Conservation (phyloP, 1,140 invertebrate species). For the Drosophila fuyamai region DNA sequence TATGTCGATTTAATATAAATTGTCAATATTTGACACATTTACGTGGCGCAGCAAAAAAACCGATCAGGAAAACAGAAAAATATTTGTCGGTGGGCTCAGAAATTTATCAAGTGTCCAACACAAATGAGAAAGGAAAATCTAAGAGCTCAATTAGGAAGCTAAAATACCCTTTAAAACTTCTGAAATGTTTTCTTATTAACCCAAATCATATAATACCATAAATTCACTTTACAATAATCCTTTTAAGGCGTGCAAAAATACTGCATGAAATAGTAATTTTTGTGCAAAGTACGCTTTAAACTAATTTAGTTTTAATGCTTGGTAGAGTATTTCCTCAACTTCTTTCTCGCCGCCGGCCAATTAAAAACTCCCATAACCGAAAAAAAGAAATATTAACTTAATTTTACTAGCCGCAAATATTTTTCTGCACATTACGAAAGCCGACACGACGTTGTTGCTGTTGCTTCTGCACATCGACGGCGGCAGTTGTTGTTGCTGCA, state of each 20-base stretch:
- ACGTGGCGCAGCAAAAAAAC: conserved; percentile 59
- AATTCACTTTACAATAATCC: background rate
- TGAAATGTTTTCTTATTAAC: background rate
- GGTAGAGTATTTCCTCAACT: background rate
- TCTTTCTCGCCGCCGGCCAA: conserved; percentile 17
- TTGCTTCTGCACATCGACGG: conserved; percentile 54
- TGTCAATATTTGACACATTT: conserved; percentile 82
- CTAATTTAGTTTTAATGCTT: background rate
- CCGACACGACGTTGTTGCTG: conserved; percentile 42
- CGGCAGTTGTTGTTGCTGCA: conserved; percentile 27
- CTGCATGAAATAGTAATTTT: too few relatives aligned
- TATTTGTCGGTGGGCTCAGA: conserved; percentile 36
- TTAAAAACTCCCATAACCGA: conserved; percentile 37
- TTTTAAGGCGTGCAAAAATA: too few relatives aligned
- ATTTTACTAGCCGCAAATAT: conserved; percentile 64
- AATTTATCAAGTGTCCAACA: conserved; percentile 52
- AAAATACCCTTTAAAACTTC: conserved; percentile 5
- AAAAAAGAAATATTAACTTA: conserved; percentile 71
- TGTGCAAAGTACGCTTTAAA: background rate
- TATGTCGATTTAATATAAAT: conserved; percentile 78
- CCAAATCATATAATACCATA: background rate
- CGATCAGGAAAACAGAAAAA: conserved; percentile 40
- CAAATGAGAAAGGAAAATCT: conserved; percentile 11
- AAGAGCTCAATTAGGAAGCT: background rate
- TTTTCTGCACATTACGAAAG: conserved; percentile 68